Evolutionary conservation across 2,888 invertebrate species (phyloP).

Genomic region (Pteria penguin): DNA sequence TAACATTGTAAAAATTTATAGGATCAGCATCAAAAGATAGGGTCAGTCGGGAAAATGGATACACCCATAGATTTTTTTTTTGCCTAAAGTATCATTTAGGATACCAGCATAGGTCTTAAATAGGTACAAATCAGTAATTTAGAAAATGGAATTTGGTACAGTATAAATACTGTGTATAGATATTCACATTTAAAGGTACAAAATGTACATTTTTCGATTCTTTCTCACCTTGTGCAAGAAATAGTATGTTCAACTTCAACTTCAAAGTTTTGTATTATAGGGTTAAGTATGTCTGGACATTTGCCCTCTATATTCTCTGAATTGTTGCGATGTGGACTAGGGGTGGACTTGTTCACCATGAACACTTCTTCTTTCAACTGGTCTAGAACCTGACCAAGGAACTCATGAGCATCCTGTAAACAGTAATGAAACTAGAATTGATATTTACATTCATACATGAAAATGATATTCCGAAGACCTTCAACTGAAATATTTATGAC

Average conservation of each 20-base stretch:
- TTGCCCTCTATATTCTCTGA: conserved; percentile 31
- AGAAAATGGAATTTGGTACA: too few species aligned
- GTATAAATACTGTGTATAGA: too few species aligned
- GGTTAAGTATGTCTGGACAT: conserved; percentile 58
- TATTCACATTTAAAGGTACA: too few species aligned
- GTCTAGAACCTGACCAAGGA: conserved; percentile 76
- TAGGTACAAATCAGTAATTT: too few species aligned
- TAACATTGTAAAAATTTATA: too few species aligned
- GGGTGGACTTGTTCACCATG: conserved; percentile 62
- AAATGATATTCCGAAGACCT: neutral
- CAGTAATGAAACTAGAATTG: too few species aligned
- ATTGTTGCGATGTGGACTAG: conserved; percentile 55
- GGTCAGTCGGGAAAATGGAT: too few species aligned
- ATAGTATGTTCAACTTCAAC: conserved; percentile 75
- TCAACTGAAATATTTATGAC: neutral
- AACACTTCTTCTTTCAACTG: conserved; percentile 77
- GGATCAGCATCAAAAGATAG: too few species aligned
- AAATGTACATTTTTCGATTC: too few species aligned
- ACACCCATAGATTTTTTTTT: too few species aligned
- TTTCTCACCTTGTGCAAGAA: conserved; percentile 69
- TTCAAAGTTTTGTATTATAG: conserved; percentile 75
- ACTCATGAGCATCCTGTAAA: conserved; percentile 79
- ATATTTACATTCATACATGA: neutral
- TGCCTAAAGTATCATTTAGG: too few species aligned
- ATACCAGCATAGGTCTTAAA: too few species aligned